Evolutionary conservation across 2,888 invertebrate species (phyloP).

Genomic region (Drosophila aldrichi): DNA sequence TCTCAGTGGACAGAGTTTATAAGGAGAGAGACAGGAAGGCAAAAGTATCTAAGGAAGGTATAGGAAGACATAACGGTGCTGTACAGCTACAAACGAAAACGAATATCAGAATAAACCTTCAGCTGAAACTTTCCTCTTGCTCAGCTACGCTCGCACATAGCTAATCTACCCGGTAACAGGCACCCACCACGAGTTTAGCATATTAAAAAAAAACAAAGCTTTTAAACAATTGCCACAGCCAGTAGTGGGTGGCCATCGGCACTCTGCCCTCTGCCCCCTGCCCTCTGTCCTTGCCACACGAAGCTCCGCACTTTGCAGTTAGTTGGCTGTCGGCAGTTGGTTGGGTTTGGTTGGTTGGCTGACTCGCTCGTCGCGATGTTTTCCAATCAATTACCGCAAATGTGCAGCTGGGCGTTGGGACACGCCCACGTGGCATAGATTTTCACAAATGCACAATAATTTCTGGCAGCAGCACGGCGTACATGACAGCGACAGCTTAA

Average conservation of each 20-base stretch:
- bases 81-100: no score
- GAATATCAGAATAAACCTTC: not conserved
- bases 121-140: no score
- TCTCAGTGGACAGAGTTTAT: no score
- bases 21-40: no score
- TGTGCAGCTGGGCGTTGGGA: slow-evolving; percentile 54
- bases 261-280: no score
- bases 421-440: slow-evolving; percentile 73
- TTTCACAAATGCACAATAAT: slow-evolving; percentile 80
- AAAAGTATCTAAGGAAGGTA: no score
- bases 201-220: slow-evolving; percentile 59
- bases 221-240: slow-evolving; percentile 69
- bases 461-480: slow-evolving; percentile 60
- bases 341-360: slow-evolving; percentile 7
- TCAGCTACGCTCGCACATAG: no score
- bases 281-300: not conserved
- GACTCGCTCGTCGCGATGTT: slow-evolving; percentile 40
- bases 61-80: not conserved
- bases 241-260: not conserved
- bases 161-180: not conserved
- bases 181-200: not conserved
- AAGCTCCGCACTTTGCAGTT: not conserved
- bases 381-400: slow-evolving; percentile 76
- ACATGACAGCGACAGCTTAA: slow-evolving; percentile 77
- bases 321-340: not conserved